phyloP scores from a whole-genome alignment of 2,113 vertebrate species.

The Smithornis capensis region DNA sequence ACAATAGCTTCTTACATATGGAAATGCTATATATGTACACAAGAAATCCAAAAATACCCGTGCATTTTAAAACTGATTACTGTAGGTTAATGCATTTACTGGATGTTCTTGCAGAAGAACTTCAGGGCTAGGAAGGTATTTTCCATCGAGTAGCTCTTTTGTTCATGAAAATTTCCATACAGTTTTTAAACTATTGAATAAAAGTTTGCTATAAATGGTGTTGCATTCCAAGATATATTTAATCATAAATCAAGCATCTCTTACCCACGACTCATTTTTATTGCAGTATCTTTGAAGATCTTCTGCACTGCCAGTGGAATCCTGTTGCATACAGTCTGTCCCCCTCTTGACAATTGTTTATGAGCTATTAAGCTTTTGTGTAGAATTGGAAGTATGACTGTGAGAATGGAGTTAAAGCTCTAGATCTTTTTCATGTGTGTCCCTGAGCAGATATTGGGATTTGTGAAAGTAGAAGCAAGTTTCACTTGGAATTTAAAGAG shows the following conservation, averaged over 20 bases:
- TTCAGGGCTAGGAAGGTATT: conserved; percentile 2
- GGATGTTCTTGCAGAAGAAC: conserved; percentile 12
- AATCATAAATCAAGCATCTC: neutral
- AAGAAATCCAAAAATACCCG: neutral
- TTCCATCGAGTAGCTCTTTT: conserved; percentile 21
- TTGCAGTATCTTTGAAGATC: neutral
- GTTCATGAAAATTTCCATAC: conserved; percentile 40
- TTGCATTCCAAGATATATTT: conserved; percentile 51
- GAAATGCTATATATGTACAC: conserved; percentile 19
- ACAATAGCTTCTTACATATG: conserved; percentile 21
- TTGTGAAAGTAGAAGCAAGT: neutral
- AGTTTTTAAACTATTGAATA: conserved; percentile 66
- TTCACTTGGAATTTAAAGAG: neutral
- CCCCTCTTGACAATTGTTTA: neutral
- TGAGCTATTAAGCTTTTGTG: neutral
- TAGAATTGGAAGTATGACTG: neutral
- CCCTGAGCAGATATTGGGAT: neutral
- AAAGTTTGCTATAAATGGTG: conserved; percentile 65
- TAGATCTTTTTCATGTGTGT: neutral
- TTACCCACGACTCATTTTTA: neutral
- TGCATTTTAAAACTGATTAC: conserved; percentile 37
- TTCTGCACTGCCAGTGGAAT: neutral
- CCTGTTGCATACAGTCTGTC: neutral
- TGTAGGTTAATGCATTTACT: conserved; percentile 19
- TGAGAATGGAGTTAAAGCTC: neutral